phyloP scores from a whole-genome alignment of 1,140 invertebrate genomes.

The Aphis craccivora region DNA sequence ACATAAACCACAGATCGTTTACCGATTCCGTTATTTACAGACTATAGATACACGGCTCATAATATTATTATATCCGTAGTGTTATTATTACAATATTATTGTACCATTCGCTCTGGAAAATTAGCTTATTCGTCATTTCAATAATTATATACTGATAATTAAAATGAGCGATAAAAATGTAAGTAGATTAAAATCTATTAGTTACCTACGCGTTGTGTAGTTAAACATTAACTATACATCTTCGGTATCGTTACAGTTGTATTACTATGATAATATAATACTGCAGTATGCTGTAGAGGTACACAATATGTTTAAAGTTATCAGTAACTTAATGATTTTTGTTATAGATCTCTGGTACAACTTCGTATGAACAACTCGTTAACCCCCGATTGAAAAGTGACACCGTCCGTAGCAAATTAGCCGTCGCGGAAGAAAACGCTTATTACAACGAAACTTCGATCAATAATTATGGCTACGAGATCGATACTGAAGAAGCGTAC shows the following conservation, averaged over 20 bases:
- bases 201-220: neutral
- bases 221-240: neutral
- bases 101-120: neutral
- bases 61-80: neutral
- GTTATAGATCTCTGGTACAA: neutral
- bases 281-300: neutral
- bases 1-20: neutral
- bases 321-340: neutral
- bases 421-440: neutral
- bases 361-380: neutral
- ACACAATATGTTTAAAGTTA: neutral
- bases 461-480: neutral
- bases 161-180: neutral
- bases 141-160: neutral
- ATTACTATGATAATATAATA: neutral
- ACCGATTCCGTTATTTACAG: neutral
- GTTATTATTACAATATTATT: neutral
- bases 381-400: neutral
- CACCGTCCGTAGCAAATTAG: neutral
- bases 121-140: neutral
- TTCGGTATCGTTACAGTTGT: neutral
- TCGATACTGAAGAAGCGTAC: neutral
- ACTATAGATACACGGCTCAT: neutral
- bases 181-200: neutral
- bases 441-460: neutral